Percentiles rank a stretch among this genome's conserved stretches.
These are phyloP conservation scores for Lepus europaeus DNA, from an alignment of 2,113 vertebrate species.

Conservation along the genomic window DNA sequence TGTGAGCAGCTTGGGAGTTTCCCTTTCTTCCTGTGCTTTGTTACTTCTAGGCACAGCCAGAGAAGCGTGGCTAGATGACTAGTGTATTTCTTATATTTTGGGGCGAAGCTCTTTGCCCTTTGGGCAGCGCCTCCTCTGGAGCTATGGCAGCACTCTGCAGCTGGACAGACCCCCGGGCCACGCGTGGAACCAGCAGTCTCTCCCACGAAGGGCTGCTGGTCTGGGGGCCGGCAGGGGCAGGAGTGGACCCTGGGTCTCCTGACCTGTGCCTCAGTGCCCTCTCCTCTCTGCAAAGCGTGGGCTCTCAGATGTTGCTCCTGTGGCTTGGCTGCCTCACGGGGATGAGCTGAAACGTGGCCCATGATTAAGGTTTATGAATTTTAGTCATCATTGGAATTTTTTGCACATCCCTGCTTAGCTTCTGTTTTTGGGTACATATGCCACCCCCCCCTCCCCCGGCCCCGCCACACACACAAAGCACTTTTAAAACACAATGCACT, in stretches of 20 bases:
- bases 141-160: background rate
- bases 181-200: rapidly evolving
- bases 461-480: conserved; percentile 54
- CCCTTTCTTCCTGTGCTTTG: conserved; percentile 64
- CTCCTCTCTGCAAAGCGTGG: rapidly evolving
- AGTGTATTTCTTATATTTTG: background rate
- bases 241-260: background rate
- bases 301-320: background rate
- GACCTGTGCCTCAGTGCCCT: background rate
- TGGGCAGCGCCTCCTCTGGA: background rate
- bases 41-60: conserved; percentile 70
- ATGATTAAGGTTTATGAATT: conserved; percentile 67
- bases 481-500: conserved; percentile 87
- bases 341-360: background rate
- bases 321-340: background rate
- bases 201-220: background rate
- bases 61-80: background rate
- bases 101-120: background rate
- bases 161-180: background rate
- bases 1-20: background rate
- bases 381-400: conserved; percentile 62
- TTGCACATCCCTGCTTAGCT: conserved; percentile 56
- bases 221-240: background rate
- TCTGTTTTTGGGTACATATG: conserved; percentile 38
- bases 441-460: background rate